Evolutionary conservation across 2,888 invertebrate genomes (phyloP), one percentile per base, ranked within the genome.

Genomic region (Pteria penguin): DNA sequence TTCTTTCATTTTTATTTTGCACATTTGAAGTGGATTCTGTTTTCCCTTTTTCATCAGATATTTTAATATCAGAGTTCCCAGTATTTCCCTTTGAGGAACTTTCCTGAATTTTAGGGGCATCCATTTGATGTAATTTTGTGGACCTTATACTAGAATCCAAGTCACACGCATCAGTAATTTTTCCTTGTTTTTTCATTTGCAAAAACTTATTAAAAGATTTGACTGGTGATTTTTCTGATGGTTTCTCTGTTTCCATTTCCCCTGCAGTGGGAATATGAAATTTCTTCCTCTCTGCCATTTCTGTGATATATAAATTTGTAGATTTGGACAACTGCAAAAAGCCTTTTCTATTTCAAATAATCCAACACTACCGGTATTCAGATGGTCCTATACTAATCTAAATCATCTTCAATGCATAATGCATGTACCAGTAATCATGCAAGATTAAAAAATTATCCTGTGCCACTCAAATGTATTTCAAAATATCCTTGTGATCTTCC

Each of bases 181-280:
- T 57, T 4, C 68, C 68, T 1, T 55, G 33, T 57, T 68, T 68
- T 26, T 68, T 68, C 68, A 68, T 57, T 31, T 55, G 33, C 57
- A 52, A 22, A 68, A 68, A 68, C 52, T 31, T 68, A 27, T 26
- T 55, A 8, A 68, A 68, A 3, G 68, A 29, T 18, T 31, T 68
- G 4, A 68, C 8, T 11, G 68, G 32, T 18, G 8, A 27, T 22
- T 24, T 60, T 26, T 27, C 33, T 55, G 33, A 11, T 24, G 4
- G 14, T 4, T 52, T 2, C 22, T 26, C 55, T 22, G 68, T 72
- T 61, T 81, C 82, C 68, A 82, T 80, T 76, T 84, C 83, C 45
- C 69, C 70, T 24, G 79, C 69, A n/a, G 83, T 73, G 32, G 84
- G 84, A 63, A 84, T 81, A 60, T 74, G 68, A 57, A 82, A 84